Base-by-base conservation (phyloP, 2,888 invertebrate species). In the Papilio elwesi region DNA sequence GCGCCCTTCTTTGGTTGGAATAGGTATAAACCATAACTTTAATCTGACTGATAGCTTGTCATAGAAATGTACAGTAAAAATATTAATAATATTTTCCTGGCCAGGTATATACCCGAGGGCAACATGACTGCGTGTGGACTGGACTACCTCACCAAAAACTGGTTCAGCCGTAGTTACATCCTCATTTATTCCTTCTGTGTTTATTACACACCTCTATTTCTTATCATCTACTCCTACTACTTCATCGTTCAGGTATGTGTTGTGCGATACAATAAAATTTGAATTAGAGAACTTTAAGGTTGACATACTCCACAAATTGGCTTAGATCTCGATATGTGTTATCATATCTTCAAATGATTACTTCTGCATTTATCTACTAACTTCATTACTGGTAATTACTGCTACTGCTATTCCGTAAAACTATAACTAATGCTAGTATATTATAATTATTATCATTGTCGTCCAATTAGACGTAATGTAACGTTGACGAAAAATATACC, bases 91-190 rank as follows among this genome's bases (percentile, higher is more conserved):
- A 1, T 66, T 64, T n/a, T 15, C 10, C 59, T 15, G 6, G 64
- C 7, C 87, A 97, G 97, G 86, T 98, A 98, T 87, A 97, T 98
- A 65, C 98, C 98, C 10, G 98, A 98, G 91, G 98, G 98, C 75
- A 98, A 98, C 91, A 96, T 98, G 96, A 98, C 98, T 62, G 97
- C 98, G 51, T 98, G 98, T 85, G 98, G 98, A 72, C 98, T 98
- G 71, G 98, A 98, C 88, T 98, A 97, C 86, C 94, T 98, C 79
- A 95, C 89, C 88, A 96, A 96, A 89, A 96, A 96, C 76, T 96
- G 96, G 95, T 81, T 96, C 78, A 97, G 96, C 90, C 95, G 96
- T 78, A 96, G 97, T 82, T 98, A 98, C 93, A 96, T 98, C 82
- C 90, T 97, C 65, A 91, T 96, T 76, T 98, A 98, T 89, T 95